phyloP scores from a whole-genome alignment of 1,140 invertebrate genomes.

The Hesperophylax magnus region DNA sequence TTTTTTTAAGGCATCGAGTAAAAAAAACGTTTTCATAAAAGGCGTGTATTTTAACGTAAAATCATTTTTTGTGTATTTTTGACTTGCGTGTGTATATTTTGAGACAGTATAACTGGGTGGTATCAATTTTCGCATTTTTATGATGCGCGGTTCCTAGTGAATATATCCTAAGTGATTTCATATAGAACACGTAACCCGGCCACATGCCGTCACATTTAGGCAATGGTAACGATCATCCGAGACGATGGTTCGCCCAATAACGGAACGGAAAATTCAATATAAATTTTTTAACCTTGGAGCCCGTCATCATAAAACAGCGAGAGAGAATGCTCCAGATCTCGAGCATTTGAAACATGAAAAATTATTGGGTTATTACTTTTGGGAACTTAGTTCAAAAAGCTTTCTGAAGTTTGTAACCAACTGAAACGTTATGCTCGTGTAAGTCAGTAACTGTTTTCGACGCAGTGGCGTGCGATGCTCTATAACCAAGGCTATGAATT shows the following conservation, averaged over 20 bases:
- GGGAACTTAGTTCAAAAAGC: no score
- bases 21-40: neutral
- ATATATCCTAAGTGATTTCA: slow-evolving; percentile 22
- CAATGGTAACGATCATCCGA: neutral
- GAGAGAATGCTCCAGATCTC: no score
- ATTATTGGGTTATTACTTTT: no score
- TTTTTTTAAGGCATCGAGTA: neutral
- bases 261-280: neutral
- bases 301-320: neutral
- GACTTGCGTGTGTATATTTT: neutral
- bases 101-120: no score
- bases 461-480: no score
- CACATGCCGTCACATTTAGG: neutral
- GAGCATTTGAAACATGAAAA: no score
- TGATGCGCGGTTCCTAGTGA: neutral
- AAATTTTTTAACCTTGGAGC: neutral
- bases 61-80: neutral
- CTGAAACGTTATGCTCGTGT: no score
- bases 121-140: slow-evolving; percentile 28
- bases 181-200: slow-evolving; percentile 21
- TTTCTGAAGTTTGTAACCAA: no score
- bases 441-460: no score
- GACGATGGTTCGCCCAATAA: neutral
- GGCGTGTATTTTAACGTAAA: neutral
- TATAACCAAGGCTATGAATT: no score